Evolutionary conservation across 2,797 vertebrate species (phyloP), one percentile per base, ranked within the genome.

Genomic region (Aplochiton taeniatus): DNA sequence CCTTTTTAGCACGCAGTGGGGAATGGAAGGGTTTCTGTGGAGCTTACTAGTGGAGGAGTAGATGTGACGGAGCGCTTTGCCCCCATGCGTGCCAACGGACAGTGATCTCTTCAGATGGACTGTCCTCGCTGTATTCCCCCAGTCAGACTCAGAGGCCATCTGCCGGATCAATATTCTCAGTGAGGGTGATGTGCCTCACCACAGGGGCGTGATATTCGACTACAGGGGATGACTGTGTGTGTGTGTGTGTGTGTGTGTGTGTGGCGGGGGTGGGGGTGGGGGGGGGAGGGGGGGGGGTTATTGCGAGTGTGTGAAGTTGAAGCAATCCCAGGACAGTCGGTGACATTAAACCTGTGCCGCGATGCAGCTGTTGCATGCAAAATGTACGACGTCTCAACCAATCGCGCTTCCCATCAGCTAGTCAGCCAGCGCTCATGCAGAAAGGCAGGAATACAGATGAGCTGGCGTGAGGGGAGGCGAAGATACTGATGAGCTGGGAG

Each of bases 321-420:
- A 76, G 76, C 55, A 72, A 63, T 68, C 47, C 41, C 46, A 60
- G 44, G 64, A 57, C 54, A n/a, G 44, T 69, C n/a, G 13, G 55
- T 69, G 69, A 77, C 76, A 71, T 73, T 50, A 77, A 50, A 61
- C 55, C 66, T 62, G 62, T 8, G 65, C 67, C 53, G 44, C 52
- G 53, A 66, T 74, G 70, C 77, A 78, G 77, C 69, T 76, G 77
- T 58, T 62, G 63, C 69, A 78, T 83, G 64, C 62, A 76, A 78
- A 80, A 78, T 83, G 73, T 72, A 78, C 53, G 13, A 65, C 63
- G 73, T 78, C 76, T 57, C 54, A 68, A 67, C 73, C 65, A 72
- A 78, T 83, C 72, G 73, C 57, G 71, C 58, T 9, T 65, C 56
- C 66, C 64, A 72, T 79, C 76, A 71, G 67, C 71, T 61, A 59